Base-by-base conservation (phyloP, 2,113 vertebrate species). In the Hyperopisus bebe region DNA sequence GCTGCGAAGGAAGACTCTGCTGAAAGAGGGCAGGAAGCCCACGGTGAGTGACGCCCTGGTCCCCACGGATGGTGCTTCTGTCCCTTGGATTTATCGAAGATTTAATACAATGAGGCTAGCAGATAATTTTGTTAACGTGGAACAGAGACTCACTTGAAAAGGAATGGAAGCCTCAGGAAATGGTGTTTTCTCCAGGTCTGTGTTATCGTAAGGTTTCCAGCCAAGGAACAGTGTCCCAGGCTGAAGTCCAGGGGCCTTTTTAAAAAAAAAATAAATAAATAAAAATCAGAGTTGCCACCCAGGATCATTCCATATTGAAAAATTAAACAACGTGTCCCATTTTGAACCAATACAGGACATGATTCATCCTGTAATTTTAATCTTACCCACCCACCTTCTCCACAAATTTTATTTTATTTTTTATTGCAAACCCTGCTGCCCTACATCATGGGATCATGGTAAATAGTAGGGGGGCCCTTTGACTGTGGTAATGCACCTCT, bases 1-100 rank as follows among this genome's bases (percentile, higher is more conserved):
- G 0, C 93, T 99, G 83, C 94, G 96, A 85, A 97, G 98, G 89
- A 99, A 99, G 94, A 99, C 98, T 0, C 90, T 98, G 91, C 95
- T 99, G 91, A 99, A 99, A 94, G 97, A 98, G 92, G 98, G 98
- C 90, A 96, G 97, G 90, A 99, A 98, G 92, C 98, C 98, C 24
- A 96, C 97, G 89, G 98, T 99, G 90, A 96, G 95, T 10, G 19
- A 15, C n/a, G 11, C 13, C 35, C 77, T 5, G 77, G 1, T 82
- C 77, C 77, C 31, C 74, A 4, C 1, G 4, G 31, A 39, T 19
- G 4, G 2, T 3, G 24, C n/a, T 66, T 10, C 58, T 27, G n/a
- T 10, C 24, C 24, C 58, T 27, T 66, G 58, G 2, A 66, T 27
- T 10, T 66, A 66, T 66, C n/a, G 3, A 66, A 27, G 58, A 58